Percentiles rank a stretch among this genome's conserved stretches.
Evolutionary conservation across 2,797 vertebrate genomes (phyloP).

Genomic region (Cyprinodon diabolis): DNA sequence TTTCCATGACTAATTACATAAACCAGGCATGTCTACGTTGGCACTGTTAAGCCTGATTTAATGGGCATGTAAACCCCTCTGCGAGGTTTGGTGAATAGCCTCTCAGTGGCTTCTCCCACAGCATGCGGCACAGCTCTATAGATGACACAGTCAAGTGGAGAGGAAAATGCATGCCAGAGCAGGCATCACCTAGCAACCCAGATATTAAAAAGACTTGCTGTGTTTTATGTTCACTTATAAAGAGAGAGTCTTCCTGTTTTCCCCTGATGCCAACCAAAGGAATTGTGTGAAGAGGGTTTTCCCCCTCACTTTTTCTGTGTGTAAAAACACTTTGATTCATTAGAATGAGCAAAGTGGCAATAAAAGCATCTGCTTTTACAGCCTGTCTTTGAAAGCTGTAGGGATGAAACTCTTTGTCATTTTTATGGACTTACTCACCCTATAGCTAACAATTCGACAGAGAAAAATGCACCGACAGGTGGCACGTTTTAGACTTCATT

Average conservation of each 20-base stretch:
- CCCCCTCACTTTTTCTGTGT: constrained; percentile 9
- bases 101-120: constrained; percentile 49
- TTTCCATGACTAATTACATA: constrained; percentile 56
- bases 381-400: constrained; percentile 65
- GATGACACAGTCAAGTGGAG: constrained; percentile 40
- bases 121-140: constrained; percentile 43
- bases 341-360: constrained; percentile 56
- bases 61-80: constrained; percentile 66
- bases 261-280: constrained; percentile 18
- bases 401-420: constrained; percentile 42
- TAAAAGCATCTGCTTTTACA: constrained; percentile 71
- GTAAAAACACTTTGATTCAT: constrained; percentile 51
- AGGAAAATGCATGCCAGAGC: constrained; percentile 57
- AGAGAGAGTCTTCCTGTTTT: constrained; percentile 66
- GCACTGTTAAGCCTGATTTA: constrained; percentile 67
- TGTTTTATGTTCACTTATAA: constrained; percentile 64
- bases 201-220: constrained; percentile 68
- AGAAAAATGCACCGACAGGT: constrained; percentile 23
- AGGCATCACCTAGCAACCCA: constrained; percentile 64
- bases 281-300: constrained; percentile 22
- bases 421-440: constrained; percentile 67
- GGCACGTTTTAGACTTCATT: constrained; percentile 11
- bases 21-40: constrained; percentile 56
- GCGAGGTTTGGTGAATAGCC: constrained; percentile 56
- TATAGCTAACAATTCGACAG: constrained; percentile 29